Conservation (phyloP, 2,113 vertebrate genomes). For the Marcusenius ussheri region DNA sequence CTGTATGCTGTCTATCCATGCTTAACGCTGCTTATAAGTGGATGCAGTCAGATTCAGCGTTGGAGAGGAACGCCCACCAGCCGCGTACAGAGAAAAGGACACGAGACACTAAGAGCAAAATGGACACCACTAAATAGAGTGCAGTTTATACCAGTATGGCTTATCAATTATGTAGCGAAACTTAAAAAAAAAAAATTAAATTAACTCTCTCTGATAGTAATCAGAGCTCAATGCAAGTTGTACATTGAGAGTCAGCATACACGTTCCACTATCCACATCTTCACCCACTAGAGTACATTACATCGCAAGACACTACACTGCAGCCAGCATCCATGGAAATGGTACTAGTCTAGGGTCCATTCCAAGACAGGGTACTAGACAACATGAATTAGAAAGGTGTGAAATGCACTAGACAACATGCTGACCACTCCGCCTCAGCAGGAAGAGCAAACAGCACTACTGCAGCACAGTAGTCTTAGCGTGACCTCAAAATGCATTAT, state of each 20-base stretch:
- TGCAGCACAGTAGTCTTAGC: not conserved
- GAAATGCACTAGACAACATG: constrained; percentile 7
- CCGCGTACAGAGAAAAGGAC: not conserved
- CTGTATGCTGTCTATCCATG: not conserved
- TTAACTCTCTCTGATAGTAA: constrained; percentile 11
- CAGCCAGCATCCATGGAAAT: not conserved
- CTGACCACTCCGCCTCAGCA: constrained; percentile 7
- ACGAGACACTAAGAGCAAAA: constrained; percentile 1
- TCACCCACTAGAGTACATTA: constrained; percentile 9
- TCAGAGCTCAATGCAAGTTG: constrained; percentile 5
- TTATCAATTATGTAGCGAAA: not conserved
- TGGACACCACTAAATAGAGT: constrained; percentile 1
- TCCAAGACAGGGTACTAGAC: constrained; percentile 13
- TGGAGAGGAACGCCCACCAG: not conserved
- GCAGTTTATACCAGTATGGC: not conserved
- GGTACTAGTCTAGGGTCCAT: constrained; percentile 10
- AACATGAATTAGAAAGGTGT: constrained; percentile 16
- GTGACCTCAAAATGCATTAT: constrained; percentile 3
- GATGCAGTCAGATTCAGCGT: not conserved
- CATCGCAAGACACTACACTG: constrained; percentile 17
- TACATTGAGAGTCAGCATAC: not conserved
- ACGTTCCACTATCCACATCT: not conserved
- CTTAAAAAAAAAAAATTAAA: not conserved
- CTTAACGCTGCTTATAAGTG: not conserved
- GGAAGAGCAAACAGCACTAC: not conserved